Conservation (phyloP, 2,888 invertebrate genomes). For the Amorpha juglandis region DNA sequence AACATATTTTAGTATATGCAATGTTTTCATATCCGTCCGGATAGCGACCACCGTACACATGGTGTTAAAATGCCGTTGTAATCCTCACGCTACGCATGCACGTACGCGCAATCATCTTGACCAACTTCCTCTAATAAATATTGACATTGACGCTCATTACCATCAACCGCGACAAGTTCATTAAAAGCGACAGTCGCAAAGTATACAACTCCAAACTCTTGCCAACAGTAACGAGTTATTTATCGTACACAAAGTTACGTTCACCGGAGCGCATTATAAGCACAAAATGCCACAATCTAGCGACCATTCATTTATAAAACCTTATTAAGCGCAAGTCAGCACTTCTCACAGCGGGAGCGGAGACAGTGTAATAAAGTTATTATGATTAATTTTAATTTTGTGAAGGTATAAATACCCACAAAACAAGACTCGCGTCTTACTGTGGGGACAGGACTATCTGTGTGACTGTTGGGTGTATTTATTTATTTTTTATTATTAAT, state of each 20-base stretch:
- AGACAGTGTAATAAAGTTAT: slow-evolving; percentile 5
- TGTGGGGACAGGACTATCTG: too few relatives aligned
- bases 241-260: slow-evolving; percentile 12
- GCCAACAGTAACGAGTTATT: slow-evolving; percentile 19
- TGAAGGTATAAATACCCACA: not conserved
- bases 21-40: too few relatives aligned
- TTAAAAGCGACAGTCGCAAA: not conserved
- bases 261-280: slow-evolving; percentile 23
- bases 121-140: too few relatives aligned
- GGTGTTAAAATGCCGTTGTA: too few relatives aligned
- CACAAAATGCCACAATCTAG: slow-evolving; percentile 33
- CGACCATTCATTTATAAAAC: slow-evolving; percentile 59
- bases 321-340: slow-evolving; percentile 64
- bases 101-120: too few relatives aligned
- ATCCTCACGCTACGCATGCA: too few relatives aligned
- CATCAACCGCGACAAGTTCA: not conserved
- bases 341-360: slow-evolving; percentile 14
- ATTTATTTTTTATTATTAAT: too few relatives aligned
- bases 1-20: too few relatives aligned
- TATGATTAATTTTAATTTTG: slow-evolving; percentile 3
- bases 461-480: too few relatives aligned
- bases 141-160: too few relatives aligned
- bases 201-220: not conserved
- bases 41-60: too few relatives aligned
- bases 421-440: too few relatives aligned